Conservation (phyloP, 2,113 vertebrate species). For the Platysteira castanea region DNA sequence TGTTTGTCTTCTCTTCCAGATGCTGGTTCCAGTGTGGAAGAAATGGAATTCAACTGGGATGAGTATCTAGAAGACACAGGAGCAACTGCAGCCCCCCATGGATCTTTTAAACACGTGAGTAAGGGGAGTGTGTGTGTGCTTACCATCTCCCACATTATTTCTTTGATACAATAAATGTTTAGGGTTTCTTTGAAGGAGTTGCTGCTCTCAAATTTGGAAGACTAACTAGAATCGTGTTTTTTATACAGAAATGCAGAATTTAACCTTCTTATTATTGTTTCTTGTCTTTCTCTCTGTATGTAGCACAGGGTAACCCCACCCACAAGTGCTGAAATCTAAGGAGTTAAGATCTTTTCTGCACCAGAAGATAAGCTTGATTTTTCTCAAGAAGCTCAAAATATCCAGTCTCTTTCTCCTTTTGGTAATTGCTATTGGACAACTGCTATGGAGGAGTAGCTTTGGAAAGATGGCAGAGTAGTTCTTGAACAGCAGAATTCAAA, state of each 20-base stretch:
- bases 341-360: not conserved
- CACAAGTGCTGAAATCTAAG: not conserved
- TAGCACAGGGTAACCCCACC: not conserved
- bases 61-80: slow-evolving; percentile 95
- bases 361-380: not conserved
- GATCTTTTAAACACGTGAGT: slow-evolving; percentile 95
- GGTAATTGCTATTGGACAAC: not conserved
- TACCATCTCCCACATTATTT: not conserved
- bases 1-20: slow-evolving; percentile 73
- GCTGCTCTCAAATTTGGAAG: not conserved
- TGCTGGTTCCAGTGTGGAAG: slow-evolving; percentile 86
- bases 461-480: not conserved
- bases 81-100: slow-evolving; percentile 86
- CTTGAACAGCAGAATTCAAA: not conserved
- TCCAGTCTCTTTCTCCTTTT: not conserved
- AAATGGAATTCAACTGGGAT: slow-evolving; percentile 94
- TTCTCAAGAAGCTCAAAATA: not conserved
- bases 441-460: not conserved
- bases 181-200: not conserved
- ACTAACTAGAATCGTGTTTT: not conserved
- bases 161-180: not conserved
- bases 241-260: not conserved
- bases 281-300: accelerated
- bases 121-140: not conserved
- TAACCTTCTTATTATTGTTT: not conserved